Percentiles rank a stretch among this genome's conserved stretches.
These are phyloP conservation scores for Poliocrania exsul DNA, from an alignment of 2,797 vertebrate genomes.

Conservation along the genomic window DNA sequence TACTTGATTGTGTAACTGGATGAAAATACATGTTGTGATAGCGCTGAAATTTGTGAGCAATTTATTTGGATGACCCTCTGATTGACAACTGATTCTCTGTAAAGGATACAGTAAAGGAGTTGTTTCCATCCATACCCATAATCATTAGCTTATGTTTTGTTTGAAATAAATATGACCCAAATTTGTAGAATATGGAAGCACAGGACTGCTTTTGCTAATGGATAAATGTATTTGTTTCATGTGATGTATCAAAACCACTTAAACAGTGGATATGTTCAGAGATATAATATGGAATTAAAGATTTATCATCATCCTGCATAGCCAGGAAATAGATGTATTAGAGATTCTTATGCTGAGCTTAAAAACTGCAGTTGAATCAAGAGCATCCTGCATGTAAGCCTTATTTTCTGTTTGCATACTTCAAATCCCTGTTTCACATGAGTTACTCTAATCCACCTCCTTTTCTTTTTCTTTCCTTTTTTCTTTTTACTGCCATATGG, in stretches of 20 bases:
- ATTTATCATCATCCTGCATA: not conserved
- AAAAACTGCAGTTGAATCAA: not conserved
- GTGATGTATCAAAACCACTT: not conserved
- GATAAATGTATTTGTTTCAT: conserved; percentile 14
- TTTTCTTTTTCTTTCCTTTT: not conserved
- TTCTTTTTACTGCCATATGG: not conserved
- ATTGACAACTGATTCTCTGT: not conserved
- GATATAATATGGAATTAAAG: not conserved
- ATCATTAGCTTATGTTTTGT: not conserved
- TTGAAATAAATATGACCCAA: not conserved
- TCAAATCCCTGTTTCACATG: not conserved
- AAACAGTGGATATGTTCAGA: not conserved
- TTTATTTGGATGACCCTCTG: conserved; percentile 75
- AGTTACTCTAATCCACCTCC: not conserved
- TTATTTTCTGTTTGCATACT: not conserved
- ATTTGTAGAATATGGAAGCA: conserved; percentile 4
- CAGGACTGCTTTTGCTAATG: conserved; percentile 76
- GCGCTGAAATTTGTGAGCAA: conserved; percentile 60
- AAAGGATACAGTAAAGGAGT: not conserved
- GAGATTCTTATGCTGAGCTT: not conserved
- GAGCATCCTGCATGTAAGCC: not conserved
- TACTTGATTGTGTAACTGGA: not conserved
- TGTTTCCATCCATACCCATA: not conserved
- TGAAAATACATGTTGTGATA: conserved; percentile 26
- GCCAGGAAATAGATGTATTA: not conserved